Percentiles rank a stretch among this genome's conserved stretches.
These are phyloP conservation scores for Neoaliturus tenellus DNA, from an alignment of 2,888 invertebrate genomes.

Conservation along the genomic window DNA sequence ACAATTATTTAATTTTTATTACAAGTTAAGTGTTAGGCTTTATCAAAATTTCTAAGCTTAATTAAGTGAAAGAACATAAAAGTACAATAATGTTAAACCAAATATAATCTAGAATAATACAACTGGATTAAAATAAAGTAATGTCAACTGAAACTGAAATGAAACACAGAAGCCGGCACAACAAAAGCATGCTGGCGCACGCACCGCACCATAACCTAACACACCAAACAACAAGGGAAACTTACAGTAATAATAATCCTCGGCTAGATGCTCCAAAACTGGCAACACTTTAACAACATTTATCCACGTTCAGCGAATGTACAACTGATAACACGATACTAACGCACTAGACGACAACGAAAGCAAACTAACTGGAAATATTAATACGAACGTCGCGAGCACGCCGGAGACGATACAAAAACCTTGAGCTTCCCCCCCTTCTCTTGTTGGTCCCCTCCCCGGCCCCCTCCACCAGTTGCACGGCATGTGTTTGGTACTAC, in stretches of 20 bases:
- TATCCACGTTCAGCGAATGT: not conserved
- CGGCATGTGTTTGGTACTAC: conserved; percentile 59
- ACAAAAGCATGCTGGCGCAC: conserved; percentile 27
- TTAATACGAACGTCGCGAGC: conserved; percentile 54
- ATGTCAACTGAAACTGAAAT: not conserved
- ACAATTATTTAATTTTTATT: too few relatives aligned
- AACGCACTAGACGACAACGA: conserved; percentile 55
- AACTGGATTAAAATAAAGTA: too few relatives aligned
- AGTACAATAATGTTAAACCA: too few relatives aligned
- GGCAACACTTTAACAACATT: conserved; percentile 26
- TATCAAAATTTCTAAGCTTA: too few relatives aligned
- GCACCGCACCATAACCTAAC: conserved; percentile 40
- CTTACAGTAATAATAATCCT: conserved; percentile 31
- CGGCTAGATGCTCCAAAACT: not conserved
- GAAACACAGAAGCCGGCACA: conserved; percentile 18
- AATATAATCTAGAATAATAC: too few relatives aligned
- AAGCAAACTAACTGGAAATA: conserved; percentile 58
- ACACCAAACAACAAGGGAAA: conserved; percentile 28
- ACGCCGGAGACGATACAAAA: conserved; percentile 56
- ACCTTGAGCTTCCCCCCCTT: conserved; percentile 55
- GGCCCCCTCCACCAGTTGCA: conserved; percentile 55
- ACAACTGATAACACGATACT: conserved; percentile 9
- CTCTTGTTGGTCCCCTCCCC: conserved; percentile 10
- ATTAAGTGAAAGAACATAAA: too few relatives aligned
- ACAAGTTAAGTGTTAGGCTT: too few relatives aligned